Conservation (phyloP, 2,113 vertebrate genomes). For the Petaurus breviceps region DNA sequence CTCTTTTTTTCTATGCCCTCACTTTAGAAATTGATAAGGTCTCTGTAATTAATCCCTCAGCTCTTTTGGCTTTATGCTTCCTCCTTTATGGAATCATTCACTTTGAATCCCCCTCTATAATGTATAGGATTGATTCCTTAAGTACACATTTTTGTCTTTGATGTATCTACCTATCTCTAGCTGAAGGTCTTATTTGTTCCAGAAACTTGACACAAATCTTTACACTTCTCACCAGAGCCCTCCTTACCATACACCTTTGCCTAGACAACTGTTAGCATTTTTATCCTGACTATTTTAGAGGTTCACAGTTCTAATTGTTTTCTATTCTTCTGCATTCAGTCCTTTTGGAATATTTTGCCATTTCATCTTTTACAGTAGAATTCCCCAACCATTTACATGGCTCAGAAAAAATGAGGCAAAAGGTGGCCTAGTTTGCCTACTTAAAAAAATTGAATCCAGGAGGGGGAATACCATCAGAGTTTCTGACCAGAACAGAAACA, state of each 20-base stretch:
- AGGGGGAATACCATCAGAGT: too few relatives aligned
- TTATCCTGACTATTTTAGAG: background rate
- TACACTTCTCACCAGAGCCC: background rate
- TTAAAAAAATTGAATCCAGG: too few relatives aligned
- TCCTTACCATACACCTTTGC: background rate
- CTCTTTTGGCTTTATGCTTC: background rate
- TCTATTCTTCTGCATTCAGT: background rate
- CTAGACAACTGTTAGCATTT: background rate
- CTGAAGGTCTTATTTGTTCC: background rate
- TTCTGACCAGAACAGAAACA: too few relatives aligned
- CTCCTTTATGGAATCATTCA: background rate
- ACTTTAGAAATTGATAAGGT: background rate
- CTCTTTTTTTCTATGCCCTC: background rate
- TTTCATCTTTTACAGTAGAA: background rate
- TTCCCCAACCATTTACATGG: background rate
- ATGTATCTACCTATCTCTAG: background rate
- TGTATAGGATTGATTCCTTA: background rate
- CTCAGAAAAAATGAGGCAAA: too few relatives aligned
- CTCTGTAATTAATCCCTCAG: background rate
- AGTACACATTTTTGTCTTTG: background rate
- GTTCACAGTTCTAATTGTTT: background rate
- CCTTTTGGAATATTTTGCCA: background rate
- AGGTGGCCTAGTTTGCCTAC: too few relatives aligned
- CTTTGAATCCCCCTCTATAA: background rate
- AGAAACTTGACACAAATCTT: background rate